Conservation (phyloP, 2,113 vertebrate species). For the Scomber japonicus region DNA sequence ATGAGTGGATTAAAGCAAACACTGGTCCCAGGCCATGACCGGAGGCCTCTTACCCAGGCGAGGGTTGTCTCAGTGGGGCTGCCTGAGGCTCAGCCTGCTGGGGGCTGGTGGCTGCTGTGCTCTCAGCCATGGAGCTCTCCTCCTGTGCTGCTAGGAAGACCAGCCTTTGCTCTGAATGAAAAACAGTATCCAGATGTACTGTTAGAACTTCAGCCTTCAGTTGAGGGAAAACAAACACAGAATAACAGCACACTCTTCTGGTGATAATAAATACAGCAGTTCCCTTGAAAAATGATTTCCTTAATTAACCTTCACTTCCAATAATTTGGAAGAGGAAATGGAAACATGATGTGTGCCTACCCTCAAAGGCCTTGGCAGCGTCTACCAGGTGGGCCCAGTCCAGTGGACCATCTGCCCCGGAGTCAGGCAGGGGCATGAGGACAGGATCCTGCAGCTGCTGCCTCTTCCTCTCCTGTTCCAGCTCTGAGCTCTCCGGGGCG, state of each 20-base stretch:
- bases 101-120: conserved; percentile 83
- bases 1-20: conserved; percentile 25
- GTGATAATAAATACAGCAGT: not conserved
- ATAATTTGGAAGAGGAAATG: not conserved
- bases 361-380: conserved; percentile 96
- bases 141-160: conserved; percentile 91
- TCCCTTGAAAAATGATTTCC: not conserved
- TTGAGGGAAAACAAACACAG: conserved; percentile 6
- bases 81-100: conserved; percentile 92
- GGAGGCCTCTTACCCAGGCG: conserved; percentile 85
- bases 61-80: conserved; percentile 87
- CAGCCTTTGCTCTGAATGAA: conserved; percentile 90
- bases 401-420: conserved; percentile 88
- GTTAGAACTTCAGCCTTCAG: conserved; percentile 1
- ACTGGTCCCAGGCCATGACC: conserved; percentile 26
- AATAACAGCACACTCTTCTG: conserved; percentile 51
- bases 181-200: not conserved
- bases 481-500: conserved; percentile 91
- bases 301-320: conserved; percentile 13
- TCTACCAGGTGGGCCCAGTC: conserved; percentile 97
- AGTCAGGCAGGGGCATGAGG: conserved; percentile 93
- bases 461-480: conserved; percentile 89
- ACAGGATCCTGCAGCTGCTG: conserved; percentile 90
- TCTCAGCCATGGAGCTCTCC: conserved; percentile 89
- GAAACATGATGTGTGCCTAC: conserved; percentile 72